phyloP scores from a whole-genome alignment of 2,888 invertebrate species.

The Plebejus melissa region DNA sequence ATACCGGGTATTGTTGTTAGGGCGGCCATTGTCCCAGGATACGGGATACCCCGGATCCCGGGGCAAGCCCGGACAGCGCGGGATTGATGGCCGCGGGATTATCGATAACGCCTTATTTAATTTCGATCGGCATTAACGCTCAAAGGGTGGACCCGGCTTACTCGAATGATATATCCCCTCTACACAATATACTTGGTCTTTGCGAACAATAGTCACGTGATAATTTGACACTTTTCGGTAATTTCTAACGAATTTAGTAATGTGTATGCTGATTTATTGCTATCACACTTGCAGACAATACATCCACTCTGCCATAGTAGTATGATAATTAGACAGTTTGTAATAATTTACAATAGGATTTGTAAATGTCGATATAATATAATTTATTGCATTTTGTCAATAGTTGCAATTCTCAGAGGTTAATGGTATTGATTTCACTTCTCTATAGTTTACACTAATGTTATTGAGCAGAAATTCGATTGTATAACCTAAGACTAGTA shows the following conservation, averaged over 20 bases:
- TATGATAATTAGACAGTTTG: neutral
- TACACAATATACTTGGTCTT: conserved; percentile 10
- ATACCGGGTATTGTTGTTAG: conserved; percentile 33
- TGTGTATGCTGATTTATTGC: neutral
- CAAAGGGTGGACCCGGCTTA: conserved; percentile 44
- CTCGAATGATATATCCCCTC: conserved; percentile 34
- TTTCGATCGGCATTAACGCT: conserved; percentile 44
- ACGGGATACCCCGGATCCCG: conserved; percentile 44
- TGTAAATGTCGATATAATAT: neutral
- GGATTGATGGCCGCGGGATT: conserved; percentile 62
- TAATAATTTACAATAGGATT: neutral
- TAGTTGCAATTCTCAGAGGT: neutral
- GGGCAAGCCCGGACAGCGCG: conserved; percentile 30
- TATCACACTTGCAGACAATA: neutral
- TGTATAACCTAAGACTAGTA: neutral
- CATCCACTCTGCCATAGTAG: neutral
- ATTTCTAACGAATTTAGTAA: neutral
- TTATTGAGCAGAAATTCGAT: neutral
- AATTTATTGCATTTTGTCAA: neutral
- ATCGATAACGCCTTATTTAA: conserved; percentile 62
- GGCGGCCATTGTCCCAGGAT: conserved; percentile 41
- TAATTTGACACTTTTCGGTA: conserved; percentile 10
- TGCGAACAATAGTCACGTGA: neutral
- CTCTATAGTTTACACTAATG: neutral
- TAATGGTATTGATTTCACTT: neutral